Evolutionary conservation across 2,888 invertebrate genomes (phyloP).

Genomic region (Odontomyia ornata): DNA sequence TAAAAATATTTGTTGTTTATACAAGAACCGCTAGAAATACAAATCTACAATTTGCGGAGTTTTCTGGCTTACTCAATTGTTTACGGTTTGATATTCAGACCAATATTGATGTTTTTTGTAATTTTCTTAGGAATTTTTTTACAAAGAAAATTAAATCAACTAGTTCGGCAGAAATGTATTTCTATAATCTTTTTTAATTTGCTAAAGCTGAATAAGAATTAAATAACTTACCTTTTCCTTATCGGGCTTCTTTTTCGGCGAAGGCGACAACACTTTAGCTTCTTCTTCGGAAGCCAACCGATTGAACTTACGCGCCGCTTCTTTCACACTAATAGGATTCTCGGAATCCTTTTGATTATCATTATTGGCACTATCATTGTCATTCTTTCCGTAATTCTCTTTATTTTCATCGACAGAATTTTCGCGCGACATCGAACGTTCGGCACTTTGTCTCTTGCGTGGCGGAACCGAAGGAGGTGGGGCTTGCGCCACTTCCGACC

Average conservation of each 20-base stretch:
- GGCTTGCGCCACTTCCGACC: conserved; percentile 51
- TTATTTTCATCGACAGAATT: conserved; percentile 64
- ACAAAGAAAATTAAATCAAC: no score
- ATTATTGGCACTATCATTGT: conserved; percentile 15
- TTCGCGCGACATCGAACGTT: conserved; percentile 57
- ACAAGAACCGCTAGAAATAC: no score
- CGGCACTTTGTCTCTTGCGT: conserved; percentile 62
- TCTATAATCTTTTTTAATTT: no score
- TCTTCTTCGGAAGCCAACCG: conserved; percentile 85
- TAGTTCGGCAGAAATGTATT: no score
- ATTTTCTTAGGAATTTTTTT: no score
- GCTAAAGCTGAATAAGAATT: no score
- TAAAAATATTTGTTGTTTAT: no score
- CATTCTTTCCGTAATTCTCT: conserved; percentile 53
- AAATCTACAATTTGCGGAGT: no score
- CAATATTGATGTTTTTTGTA: no score
- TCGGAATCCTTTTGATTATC: conserved; percentile 59
- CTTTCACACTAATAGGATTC: conserved; percentile 86
- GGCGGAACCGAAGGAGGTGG: conserved; percentile 67
- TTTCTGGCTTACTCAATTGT: no score
- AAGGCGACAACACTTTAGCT: conserved; percentile 67
- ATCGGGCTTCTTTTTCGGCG: conserved; percentile 67
- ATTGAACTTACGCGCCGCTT: conserved; percentile 92
- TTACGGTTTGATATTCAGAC: no score
- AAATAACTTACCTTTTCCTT: conserved; percentile 77